Percentiles rank a stretch among this genome's conserved stretches.
Evolutionary conservation across 2,797 vertebrate genomes (phyloP).

Genomic region (Peromyscus nudipes): DNA sequence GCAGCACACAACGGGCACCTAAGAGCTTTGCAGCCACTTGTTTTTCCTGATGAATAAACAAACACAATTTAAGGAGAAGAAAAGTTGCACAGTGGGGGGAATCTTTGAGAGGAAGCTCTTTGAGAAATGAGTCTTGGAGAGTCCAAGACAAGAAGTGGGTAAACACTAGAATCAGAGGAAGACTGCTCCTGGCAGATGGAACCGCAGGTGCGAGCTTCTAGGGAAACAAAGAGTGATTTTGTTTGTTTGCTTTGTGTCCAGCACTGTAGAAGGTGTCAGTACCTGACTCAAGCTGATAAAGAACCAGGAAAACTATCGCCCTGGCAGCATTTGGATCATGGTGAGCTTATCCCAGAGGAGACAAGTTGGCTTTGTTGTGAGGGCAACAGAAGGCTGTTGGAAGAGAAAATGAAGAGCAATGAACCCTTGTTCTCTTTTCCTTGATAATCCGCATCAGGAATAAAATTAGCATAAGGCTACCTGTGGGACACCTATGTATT

Average conservation of each 20-base stretch:
- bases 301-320: neutral
- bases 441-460: constrained; percentile 18
- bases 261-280: neutral
- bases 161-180: neutral
- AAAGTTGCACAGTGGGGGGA: neutral
- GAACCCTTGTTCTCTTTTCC: neutral
- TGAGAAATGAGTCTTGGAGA: constrained; percentile 10
- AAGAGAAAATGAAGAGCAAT: neutral
- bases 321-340: neutral
- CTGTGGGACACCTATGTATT: neutral
- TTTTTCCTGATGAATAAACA: constrained; percentile 23
- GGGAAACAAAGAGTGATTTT: neutral
- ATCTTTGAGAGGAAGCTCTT: neutral
- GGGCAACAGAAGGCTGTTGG: neutral
- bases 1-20: neutral
- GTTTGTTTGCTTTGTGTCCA: neutral
- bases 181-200: neutral
- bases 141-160: neutral
- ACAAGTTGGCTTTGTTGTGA: neutral
- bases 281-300: neutral
- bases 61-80: neutral
- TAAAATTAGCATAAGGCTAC: neutral
- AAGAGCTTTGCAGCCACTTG: neutral
- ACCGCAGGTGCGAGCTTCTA: neutral
- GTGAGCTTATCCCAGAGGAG: neutral